Evolutionary conservation across 2,797 vertebrate genomes (phyloP).

Genomic region (Pipistrellus pygmaeus): DNA sequence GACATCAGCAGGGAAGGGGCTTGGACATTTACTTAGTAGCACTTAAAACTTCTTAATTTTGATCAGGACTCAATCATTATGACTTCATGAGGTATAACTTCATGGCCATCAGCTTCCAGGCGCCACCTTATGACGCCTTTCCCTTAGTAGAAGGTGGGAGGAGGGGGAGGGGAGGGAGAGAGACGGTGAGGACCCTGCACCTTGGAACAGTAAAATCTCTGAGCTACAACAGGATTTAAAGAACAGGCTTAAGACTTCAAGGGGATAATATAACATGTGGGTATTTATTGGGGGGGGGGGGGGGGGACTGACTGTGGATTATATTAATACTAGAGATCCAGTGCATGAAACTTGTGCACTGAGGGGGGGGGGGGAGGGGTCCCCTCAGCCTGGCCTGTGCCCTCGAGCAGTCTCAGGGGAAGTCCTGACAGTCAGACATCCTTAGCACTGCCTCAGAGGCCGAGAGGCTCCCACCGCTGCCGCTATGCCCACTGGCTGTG

Average conservation of each 20-base stretch:
- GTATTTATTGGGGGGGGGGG: not conserved
- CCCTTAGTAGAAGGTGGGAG: not conserved
- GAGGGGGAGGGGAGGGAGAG: fast-evolving
- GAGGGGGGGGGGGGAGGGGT: fast-evolving
- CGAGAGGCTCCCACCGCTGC: fast-evolving
- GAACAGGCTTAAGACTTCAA: not conserved
- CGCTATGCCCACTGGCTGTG: fast-evolving
- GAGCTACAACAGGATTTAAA: not conserved
- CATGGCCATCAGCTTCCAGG: not conserved
- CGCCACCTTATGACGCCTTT: not conserved
- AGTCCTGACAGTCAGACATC: too few species aligned
- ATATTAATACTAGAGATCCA: not conserved
- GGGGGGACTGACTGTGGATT: not conserved
- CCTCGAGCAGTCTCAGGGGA: too few species aligned
- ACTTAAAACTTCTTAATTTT: not conserved
- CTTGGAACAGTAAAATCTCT: not conserved
- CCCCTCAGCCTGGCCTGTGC: too few species aligned
- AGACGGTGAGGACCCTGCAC: not conserved
- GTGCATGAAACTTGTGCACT: too few species aligned
- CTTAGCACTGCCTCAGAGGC: too few species aligned
- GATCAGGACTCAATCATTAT: not conserved
- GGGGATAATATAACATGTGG: not conserved
- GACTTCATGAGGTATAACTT: not conserved
- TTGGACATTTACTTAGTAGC: not conserved
- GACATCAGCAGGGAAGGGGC: not conserved